Evolutionary conservation across 2,888 invertebrate genomes (phyloP).

Genomic region (Notodonta dromedarius): DNA sequence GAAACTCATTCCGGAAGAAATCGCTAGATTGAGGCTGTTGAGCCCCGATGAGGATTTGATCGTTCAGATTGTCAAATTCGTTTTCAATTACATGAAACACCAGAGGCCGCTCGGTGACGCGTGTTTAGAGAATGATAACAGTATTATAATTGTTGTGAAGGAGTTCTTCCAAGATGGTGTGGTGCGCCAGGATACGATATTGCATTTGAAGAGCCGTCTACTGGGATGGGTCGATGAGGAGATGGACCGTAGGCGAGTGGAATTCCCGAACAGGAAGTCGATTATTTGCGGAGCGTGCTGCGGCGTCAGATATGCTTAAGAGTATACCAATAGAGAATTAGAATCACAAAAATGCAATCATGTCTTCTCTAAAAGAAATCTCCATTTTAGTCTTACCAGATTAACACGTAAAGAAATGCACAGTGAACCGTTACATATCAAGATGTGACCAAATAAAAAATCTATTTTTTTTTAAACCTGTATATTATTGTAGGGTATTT

Average conservation of each 20-base stretch:
- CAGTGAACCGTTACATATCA: slow-evolving; percentile 26
- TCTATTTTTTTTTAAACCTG: slow-evolving; percentile 6
- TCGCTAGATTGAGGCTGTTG: slow-evolving; percentile 62
- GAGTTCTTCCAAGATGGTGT: slow-evolving; percentile 77
- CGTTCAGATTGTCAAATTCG: slow-evolving; percentile 70
- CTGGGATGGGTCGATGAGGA: slow-evolving; percentile 60
- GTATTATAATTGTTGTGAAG: slow-evolving; percentile 64
- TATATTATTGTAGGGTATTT: not conserved
- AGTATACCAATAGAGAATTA: too few species aligned
- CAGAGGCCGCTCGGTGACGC: slow-evolving; percentile 67
- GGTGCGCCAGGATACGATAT: slow-evolving; percentile 65
- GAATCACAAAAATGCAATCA: not conserved
- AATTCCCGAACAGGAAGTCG: slow-evolving; percentile 59
- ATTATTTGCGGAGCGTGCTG: slow-evolving; percentile 61
- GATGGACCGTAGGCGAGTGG: slow-evolving; percentile 47
- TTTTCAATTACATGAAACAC: slow-evolving; percentile 73
- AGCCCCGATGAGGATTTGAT: slow-evolving; percentile 74
- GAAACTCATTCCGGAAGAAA: slow-evolving; percentile 63
- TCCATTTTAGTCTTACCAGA: not conserved
- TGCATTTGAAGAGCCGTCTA: slow-evolving; percentile 61
- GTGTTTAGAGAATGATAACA: slow-evolving; percentile 58
- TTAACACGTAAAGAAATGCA: not conserved
- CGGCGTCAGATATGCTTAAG: slow-evolving; percentile 62
- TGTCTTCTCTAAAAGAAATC: not conserved
- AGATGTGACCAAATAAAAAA: slow-evolving; percentile 16